Evolutionary conservation across 2,888 invertebrate species (phyloP), one percentile per base, ranked within the genome.

Genomic region (Myopa tessellatipennis): DNA sequence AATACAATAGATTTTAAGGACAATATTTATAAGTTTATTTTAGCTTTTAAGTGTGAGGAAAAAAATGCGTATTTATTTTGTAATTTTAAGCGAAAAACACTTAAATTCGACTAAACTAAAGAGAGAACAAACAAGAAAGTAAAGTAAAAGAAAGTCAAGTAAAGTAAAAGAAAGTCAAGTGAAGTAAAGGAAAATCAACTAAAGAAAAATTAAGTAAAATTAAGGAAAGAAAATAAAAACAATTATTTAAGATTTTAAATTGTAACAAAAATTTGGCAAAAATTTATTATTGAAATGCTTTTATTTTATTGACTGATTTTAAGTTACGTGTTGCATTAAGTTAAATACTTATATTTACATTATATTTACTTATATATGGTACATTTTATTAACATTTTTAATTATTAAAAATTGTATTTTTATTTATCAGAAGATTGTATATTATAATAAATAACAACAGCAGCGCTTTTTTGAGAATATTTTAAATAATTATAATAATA

Each of bases 41-140:
- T 76, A 78, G 76, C 73, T n/a, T 65, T 68, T 78, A 78, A 78
- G 84, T 83, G 83, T 84, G 84, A 85, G 45, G 45, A 45, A 45
- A 45, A 45, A 82, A 82, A 82, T 81, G 83, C 84, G 84, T 84
- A 84, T 83, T 84, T 85, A 84, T 83, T 84, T 83, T 84, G 81
- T 82, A 79, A 82, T 60, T 63, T 65, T 77, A 77, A 77, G 77
- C 5, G n/a, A 8, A 50, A 73, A 63, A 45, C 18, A 40, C 16
- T 45, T 18, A 14, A 16, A 45, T 69, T 45, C 45, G 69, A 26
- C 26, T 26, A 69, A 45, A 45, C 45, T 45, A 69, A 69, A 69
- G 26, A 26, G 50, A 18, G 40, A 16, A 8, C 18, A 38, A 45
- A 36, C n/a, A 40, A 14, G 8, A 18, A 63, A 63, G 12, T 36